Evolutionary conservation across 2,888 invertebrate genomes (phyloP), one percentile per base, ranked within the genome.

Genomic region (Lampropteryx suffumata): DNA sequence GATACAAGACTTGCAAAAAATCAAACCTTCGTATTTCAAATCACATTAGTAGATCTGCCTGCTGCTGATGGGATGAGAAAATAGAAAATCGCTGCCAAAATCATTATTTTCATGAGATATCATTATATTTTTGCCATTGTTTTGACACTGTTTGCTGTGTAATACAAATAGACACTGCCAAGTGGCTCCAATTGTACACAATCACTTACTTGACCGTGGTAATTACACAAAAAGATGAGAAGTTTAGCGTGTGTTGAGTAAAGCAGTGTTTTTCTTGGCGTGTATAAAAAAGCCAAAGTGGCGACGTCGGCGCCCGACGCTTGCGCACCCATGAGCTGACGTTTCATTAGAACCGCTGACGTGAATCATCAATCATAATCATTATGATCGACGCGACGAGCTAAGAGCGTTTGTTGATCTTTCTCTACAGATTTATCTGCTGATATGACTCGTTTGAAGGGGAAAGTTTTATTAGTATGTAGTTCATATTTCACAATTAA

Each of bases 321-420:
- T 45, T 35, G 48, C 48, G 54, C 52, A 32, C 36, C 26, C 34
- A 30, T 28, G 39, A 34, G 35, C 55, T 43, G 30, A 30, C 49
- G 37, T 47, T 36, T 47, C 41, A 44, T 54, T 57, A 37, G 13
- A 53, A 50, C 55, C 59, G 62, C 59, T 62, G 62, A 60, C 62
- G 58, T 64, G 63, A 72, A 40, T 63, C 68, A 71, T 75, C 70
- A 65, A 67, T 72, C 69, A 68, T 65, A 52, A 67, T 65, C 62
- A 62, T 57, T 44, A 37, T 64, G 65, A 68, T 66, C 62, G 57
- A 49, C 54, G 50, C 62, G 57, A 49, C 54, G 50, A 46, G 32
- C 55, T 48, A 48, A 43, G 44, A 46, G 47, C 55, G 48, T 58
- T 48, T 54, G 51, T 50, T 48, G 46, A 59, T 55, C 37, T 49